Evolutionary conservation across 2,888 invertebrate genomes (phyloP).

Genomic region (Thera britannica): DNA sequence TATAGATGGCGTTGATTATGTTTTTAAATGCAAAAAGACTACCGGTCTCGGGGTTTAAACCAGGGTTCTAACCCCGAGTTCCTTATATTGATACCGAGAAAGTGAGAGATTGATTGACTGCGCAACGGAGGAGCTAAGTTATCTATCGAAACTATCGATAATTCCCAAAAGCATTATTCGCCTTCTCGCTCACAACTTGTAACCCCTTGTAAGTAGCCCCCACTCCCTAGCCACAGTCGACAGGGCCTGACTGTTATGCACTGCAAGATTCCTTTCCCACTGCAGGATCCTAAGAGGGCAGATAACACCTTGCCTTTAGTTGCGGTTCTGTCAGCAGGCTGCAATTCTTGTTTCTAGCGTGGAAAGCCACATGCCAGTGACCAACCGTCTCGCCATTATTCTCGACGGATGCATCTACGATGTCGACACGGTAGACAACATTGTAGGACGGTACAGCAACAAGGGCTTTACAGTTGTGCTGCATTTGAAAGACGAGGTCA

Average conservation of each 20-base stretch:
- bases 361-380: slow-evolving; percentile 69
- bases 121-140: too few species aligned
- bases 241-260: not conserved
- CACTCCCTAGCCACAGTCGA: too few species aligned
- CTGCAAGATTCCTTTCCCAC: not conserved
- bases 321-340: not conserved
- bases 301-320: not conserved
- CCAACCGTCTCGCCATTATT: slow-evolving; percentile 64
- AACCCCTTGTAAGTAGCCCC: too few species aligned
- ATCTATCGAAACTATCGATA: too few species aligned
- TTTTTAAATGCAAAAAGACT: too few species aligned
- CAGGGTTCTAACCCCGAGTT: too few species aligned
- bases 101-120: too few species aligned
- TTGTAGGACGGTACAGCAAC: slow-evolving; percentile 63
- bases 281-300: not conserved
- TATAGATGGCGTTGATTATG: too few species aligned
- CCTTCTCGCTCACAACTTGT: too few species aligned
- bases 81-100: too few species aligned
- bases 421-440: slow-evolving; percentile 62
- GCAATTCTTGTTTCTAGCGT: slow-evolving; percentile 51
- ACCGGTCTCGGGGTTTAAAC: too few species aligned
- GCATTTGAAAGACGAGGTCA: slow-evolving; percentile 68
- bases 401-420: slow-evolving; percentile 67
- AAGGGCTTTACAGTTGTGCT: slow-evolving; percentile 71
- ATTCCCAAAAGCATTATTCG: too few species aligned